Percentiles rank a stretch among this genome's conserved stretches.
Conservation (phyloP, 1,140 invertebrate genomes). For the Tenebrio molitor region DNA sequence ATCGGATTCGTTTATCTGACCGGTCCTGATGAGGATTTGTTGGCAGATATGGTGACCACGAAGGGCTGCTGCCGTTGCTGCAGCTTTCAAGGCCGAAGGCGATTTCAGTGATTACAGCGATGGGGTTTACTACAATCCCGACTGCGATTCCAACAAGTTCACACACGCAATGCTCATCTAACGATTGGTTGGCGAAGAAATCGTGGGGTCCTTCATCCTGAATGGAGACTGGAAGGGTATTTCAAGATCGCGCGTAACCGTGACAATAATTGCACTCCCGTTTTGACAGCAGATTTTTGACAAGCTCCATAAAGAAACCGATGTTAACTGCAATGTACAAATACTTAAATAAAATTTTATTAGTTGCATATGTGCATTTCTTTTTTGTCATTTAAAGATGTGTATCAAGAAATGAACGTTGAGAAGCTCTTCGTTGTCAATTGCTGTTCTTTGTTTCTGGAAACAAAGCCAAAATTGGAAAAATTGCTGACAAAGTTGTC, state of each 20-base stretch:
- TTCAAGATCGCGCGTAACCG: slow-evolving; percentile 90
- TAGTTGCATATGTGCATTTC: no score
- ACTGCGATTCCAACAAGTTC: slow-evolving; percentile 67
- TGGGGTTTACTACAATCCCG: slow-evolving; percentile 69
- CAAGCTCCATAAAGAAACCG: no score
- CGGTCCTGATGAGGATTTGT: slow-evolving; percentile 63
- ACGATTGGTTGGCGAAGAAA: slow-evolving; percentile 17
- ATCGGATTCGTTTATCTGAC: slow-evolving; percentile 56
- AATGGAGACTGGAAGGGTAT: slow-evolving; percentile 61
- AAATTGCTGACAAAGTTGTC: no score
- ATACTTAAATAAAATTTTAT: no score
- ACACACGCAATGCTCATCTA: slow-evolving; percentile 7
- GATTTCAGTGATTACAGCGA: slow-evolving; percentile 64
- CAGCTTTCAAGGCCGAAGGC: slow-evolving; percentile 72
- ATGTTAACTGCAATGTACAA: no score
- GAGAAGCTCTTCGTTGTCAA: no score
- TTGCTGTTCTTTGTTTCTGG: no score
- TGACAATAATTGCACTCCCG: slow-evolving; percentile 88
- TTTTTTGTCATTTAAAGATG: no score
- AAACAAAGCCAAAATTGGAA: no score
- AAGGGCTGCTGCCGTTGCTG: slow-evolving; percentile 87
- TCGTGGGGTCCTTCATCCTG: slow-evolving; percentile 5
- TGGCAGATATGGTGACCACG: slow-evolving; percentile 85
- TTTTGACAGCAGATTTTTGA: slow-evolving; percentile 74
- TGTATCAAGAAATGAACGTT: no score